Evolutionary conservation across 2,113 vertebrate genomes (phyloP), one percentile per base, ranked within the genome.

Genomic region (Onychostruthus taczanowskii): DNA sequence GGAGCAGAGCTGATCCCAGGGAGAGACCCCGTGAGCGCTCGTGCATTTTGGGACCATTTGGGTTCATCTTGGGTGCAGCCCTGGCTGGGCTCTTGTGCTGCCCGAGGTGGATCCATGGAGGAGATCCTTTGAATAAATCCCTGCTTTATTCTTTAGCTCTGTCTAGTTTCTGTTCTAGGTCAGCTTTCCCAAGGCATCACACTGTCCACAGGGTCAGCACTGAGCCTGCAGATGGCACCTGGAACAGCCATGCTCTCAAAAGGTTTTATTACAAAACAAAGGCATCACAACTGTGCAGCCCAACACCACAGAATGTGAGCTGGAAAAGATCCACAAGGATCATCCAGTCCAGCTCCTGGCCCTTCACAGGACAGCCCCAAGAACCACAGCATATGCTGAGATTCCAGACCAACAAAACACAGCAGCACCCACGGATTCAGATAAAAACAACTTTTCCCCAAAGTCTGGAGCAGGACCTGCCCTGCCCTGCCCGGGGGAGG

Each of bases 331-430:
- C 62, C 70, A 53, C 26, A 16, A 4, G 41, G 41, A 55, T 7
- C 47, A 55, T 6, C n/a, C 62, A 47, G 14, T 4, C n/a, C 87
- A 53, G 0, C 39, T 47, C 46, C 63, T 16, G n/a, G 55, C 20
- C 16, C 28, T n/a, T 30, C 20, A 6, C n/a, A 41, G 39, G 28
- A 61, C 13, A 18, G 15, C 28, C 23, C 24, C 53, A 68, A 26
- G 69, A 53, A 53, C 14, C 21, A 33, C 39, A 41, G 5, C 2
- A 9, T 0, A 47, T 0, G 4, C 69, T 24, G 11, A 0, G 16
- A 44, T 47, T 56, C 55, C 12, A 24, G n/a, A 53, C 33, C 41
- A 47, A 44, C 23, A 27, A 31, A 81, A 10, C 56, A 16, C 3
- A 69, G 50, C 43, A 67, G 37, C 14, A 12, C 6, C 11, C 31